A percentile compares a stretch with the other conserved stretches of the same genome.
phyloP scores from a whole-genome alignment of 2,888 invertebrate genomes.

The Drosophila mulleri region DNA sequence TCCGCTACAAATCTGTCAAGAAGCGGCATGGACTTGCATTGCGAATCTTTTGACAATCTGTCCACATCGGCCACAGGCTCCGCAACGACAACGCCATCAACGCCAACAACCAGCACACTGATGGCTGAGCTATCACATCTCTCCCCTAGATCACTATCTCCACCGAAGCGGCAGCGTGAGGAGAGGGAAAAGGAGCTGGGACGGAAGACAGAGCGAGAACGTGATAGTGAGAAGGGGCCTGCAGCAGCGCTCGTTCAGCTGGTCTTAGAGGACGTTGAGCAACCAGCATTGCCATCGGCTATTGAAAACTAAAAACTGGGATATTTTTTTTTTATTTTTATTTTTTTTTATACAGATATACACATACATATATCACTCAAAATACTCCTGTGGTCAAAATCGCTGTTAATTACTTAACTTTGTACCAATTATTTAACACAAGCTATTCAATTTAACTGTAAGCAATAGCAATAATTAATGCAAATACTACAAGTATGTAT shows the following conservation, averaged over 20 bases:
- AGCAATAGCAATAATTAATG: conserved; percentile 45
- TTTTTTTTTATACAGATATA: conserved; percentile 18
- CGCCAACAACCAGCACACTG: conserved; percentile 31
- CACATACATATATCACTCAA: conserved; percentile 34
- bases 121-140: conserved; percentile 7
- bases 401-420: conserved; percentile 40
- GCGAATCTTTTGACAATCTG: conserved; percentile 11
- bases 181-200: conserved; percentile 2
- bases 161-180: background rate
- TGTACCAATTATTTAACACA: conserved; percentile 23
- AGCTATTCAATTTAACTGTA: conserved; percentile 55
- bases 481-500: conserved; percentile 23
- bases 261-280: conserved; percentile 29
- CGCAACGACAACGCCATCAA: conserved; percentile 33
- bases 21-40: conserved; percentile 3
- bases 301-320: conserved; percentile 5
- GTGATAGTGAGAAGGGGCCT: conserved; percentile 11
- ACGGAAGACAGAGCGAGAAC: background rate
- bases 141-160: conserved; percentile 7
- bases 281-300: conserved; percentile 3
- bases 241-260: conserved; percentile 52
- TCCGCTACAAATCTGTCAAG: background rate
- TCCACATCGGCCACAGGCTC: conserved; percentile 16
- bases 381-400: conserved; percentile 75
- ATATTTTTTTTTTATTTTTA: conserved; percentile 13